Conservation (phyloP, 2,888 invertebrate genomes). For the Polymixis flavicincta region DNA sequence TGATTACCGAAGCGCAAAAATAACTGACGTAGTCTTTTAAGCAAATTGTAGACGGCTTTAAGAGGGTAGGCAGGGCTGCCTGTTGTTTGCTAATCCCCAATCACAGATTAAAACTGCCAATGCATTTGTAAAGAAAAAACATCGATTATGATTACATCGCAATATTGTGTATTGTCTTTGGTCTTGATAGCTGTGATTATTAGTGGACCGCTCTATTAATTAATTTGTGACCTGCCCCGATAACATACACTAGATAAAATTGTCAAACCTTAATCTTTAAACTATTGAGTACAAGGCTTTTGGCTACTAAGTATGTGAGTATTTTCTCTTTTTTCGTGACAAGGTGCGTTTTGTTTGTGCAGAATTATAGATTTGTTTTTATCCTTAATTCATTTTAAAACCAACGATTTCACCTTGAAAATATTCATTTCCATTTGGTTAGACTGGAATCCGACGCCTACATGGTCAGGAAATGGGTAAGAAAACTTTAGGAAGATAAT, state of each 20-base stretch:
- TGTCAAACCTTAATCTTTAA: not conserved
- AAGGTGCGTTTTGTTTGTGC: not conserved
- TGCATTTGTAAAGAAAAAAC: too few species aligned
- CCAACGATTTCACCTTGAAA: not conserved
- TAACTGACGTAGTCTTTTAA: not conserved
- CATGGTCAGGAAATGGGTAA: not conserved
- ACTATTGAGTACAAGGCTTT: not conserved
- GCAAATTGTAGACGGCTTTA: not conserved
- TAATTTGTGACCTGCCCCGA: not conserved
- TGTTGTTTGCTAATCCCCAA: not conserved
- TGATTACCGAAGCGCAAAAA: slow-evolving; percentile 4
- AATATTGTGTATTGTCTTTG: not conserved
- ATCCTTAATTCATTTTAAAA: not conserved
- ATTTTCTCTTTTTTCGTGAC: not conserved
- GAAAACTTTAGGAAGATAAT: not conserved
- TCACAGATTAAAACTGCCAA: not conserved
- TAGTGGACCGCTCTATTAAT: not conserved
- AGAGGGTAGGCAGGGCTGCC: not conserved
- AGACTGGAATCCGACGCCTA: not conserved
- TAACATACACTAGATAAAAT: too few species aligned
- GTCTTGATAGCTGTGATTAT: not conserved
- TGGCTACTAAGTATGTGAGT: not conserved
- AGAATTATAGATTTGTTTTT: not conserved
- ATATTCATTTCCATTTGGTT: not conserved
- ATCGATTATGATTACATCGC: too few species aligned